Base-by-base conservation (phyloP, 2,113 vertebrate genomes). In the Callopanchax toddi region DNA sequence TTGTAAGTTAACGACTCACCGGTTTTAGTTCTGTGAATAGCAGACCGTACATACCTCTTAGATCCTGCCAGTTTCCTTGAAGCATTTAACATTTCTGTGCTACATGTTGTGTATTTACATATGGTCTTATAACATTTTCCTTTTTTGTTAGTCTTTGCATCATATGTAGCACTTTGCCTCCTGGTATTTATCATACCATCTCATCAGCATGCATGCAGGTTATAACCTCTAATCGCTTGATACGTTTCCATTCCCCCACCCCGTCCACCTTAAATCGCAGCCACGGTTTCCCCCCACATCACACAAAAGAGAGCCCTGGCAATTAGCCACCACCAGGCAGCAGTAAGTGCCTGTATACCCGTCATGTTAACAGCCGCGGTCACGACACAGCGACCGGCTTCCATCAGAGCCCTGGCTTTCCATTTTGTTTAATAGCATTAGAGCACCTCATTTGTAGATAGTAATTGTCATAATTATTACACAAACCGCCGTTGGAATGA, bases 401-500 rank as follows among this genome's bases (percentile, higher is more conserved):
- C 76, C 65, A 80, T 84, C 81, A 80, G 13, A 62, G 65, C 57
- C 62, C 42, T 81, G 44, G 83, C 76, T 71, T 81, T 54, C 81
- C 79, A 70, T 86, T 90, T 87, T 79, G 80, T 86, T 76, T 92
- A 93, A 92, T 91, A 84, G 89, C 89, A 84, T 89, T 82, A 67
- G 72, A 85, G 81, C 83, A 87, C 83, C 88, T 92, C 84, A 84
- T 92, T 92, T 91, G 87, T 89, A 81, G 82, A 61, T 75, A 68
- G 83, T 92, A 92, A 93, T 92, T 92, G 86, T 89, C 71, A 89
- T 91, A 91, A 92, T 92, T 91, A 93, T 91, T 89, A 82, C 79
- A 64, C 84, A 91, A 90, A 85, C 86, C 90, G 80, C 85, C 81
- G 85, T 82, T 66, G 72, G 67, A 86, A 81, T 80, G 76, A 66